Evolutionary conservation across 2,888 invertebrate genomes (phyloP).

Genomic region (Orchestes rusci): DNA sequence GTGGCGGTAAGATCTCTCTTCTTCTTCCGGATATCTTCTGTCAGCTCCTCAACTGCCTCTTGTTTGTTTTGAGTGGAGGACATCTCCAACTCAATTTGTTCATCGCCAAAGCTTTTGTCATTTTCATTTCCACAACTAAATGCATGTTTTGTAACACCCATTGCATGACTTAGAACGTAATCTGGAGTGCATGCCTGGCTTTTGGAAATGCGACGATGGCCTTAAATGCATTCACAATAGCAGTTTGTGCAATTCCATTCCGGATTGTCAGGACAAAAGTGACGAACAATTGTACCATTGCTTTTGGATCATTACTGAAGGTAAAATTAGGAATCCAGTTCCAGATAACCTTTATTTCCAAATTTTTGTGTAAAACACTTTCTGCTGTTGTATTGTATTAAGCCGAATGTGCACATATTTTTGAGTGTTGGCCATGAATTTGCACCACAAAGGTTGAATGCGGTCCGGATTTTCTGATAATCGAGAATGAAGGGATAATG

Average conservation of each 20-base stretch:
- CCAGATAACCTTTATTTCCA: too few species aligned
- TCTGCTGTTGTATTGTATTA: conserved; percentile 12
- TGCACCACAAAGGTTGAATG: too few species aligned
- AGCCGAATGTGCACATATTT: too few species aligned
- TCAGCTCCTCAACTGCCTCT: not conserved
- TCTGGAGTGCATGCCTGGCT: conserved; percentile 43
- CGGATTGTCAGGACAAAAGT: conserved; percentile 51
- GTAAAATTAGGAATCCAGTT: too few species aligned
- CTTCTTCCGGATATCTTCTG: too few species aligned
- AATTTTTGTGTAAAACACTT: too few species aligned
- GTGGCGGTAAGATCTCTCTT: conserved; percentile 45
- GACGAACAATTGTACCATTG: conserved; percentile 45
- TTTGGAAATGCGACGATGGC: conserved; percentile 50
- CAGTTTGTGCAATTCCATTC: conserved; percentile 49
- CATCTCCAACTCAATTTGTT: not conserved
- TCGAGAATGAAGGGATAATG: too few species aligned
- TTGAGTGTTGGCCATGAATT: too few species aligned
- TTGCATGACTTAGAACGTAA: conserved; percentile 12
- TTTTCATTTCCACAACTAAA: conserved; percentile 3
- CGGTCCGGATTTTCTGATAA: too few species aligned
- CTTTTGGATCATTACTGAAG: conserved; percentile 22
- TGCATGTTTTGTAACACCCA: conserved; percentile 13
- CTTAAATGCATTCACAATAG: conserved; percentile 46
- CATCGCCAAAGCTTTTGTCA: conserved; percentile 3
- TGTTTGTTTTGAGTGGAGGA: conserved; percentile 5